Conservation (phyloP, 2,113 vertebrate genomes). For the Dendrocopos noguchii region DNA sequence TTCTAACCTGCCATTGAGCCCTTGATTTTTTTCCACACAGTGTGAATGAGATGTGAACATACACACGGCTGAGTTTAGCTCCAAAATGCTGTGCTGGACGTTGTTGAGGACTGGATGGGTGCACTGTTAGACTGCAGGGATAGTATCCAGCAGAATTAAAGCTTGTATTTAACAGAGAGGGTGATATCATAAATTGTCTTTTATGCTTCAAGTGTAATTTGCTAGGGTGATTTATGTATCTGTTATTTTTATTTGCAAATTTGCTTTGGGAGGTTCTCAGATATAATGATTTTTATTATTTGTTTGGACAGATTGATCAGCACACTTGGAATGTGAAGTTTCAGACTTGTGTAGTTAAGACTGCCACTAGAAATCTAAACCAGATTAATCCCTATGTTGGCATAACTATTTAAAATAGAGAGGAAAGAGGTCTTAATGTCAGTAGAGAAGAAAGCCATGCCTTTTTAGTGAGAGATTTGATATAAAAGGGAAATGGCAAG, state of each 20-base stretch:
- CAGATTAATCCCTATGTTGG: background rate
- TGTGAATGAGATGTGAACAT: background rate
- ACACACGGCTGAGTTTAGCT: background rate
- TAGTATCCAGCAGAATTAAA: background rate
- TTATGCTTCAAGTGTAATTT: background rate
- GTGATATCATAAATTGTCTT: background rate
- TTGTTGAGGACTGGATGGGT: background rate
- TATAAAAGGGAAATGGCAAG: background rate
- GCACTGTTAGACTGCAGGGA: background rate
- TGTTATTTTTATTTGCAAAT: background rate
- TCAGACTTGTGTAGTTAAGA: background rate
- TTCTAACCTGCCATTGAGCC: background rate
- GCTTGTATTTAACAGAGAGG: background rate
- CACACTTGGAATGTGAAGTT: background rate
- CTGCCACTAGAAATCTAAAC: background rate
- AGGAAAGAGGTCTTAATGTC: background rate
- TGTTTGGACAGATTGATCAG: background rate
- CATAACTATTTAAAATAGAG: background rate
- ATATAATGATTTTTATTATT: background rate
- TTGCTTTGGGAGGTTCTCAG: background rate
- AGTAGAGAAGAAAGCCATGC: background rate
- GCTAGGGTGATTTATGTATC: background rate
- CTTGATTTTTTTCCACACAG: background rate
- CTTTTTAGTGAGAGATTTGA: background rate
- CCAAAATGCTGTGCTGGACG: rapidly evolving